Conservation (phyloP, 1,140 invertebrate genomes). For the Polypedilum pembai region DNA sequence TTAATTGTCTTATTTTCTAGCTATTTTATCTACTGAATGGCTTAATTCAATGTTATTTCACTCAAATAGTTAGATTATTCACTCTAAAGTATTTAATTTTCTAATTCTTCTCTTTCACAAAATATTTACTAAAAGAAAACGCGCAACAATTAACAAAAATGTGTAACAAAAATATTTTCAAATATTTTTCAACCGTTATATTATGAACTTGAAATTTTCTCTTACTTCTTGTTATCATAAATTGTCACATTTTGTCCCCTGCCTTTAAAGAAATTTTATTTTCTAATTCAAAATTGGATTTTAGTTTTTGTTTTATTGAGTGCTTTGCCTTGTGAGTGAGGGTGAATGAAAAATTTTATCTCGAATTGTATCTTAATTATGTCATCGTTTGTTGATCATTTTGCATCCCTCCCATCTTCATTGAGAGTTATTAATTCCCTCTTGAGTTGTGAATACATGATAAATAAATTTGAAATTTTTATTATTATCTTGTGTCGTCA, state of each 20-base stretch:
- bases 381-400: slow-evolving; percentile 12
- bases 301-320: slow-evolving; percentile 13
- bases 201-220: background rate
- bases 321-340: background rate
- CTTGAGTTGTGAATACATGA: background rate
- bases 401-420: background rate
- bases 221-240: background rate
- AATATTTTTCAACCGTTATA: too few relatives aligned
- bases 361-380: slow-evolving; percentile 19
- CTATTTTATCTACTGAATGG: too few relatives aligned
- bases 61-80: too few relatives aligned
- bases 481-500: background rate
- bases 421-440: background rate
- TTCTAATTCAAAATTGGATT: slow-evolving; percentile 16
- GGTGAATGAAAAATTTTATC: background rate
- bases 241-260: background rate
- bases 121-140: too few relatives aligned
- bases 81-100: too few relatives aligned
- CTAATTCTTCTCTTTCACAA: too few relatives aligned
- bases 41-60: too few relatives aligned
- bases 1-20: too few relatives aligned
- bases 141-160: too few relatives aligned
- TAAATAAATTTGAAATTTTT: too few relatives aligned
- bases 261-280: background rate
- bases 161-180: too few relatives aligned